These are phyloP conservation scores for Melanotaenia parkinsoni DNA, from an alignment of 2,797 vertebrate genomes.

Conservation along the genomic window DNA sequence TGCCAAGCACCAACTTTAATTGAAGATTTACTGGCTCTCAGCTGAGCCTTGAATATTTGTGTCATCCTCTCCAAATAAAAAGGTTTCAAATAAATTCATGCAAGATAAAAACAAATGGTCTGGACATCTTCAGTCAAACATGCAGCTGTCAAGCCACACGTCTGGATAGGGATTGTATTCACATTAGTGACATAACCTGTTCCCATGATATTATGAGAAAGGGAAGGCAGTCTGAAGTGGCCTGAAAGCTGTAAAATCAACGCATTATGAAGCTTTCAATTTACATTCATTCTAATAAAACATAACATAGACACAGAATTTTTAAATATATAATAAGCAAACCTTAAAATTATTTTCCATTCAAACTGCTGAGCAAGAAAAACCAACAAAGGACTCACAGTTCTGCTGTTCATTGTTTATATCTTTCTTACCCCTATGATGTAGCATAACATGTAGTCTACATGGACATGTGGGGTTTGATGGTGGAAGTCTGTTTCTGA, in stretches of 20 bases:
- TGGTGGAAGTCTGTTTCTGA: not conserved
- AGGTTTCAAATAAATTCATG: not conserved
- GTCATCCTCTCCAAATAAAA: not conserved
- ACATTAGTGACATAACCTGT: constrained; percentile 5
- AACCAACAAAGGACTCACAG: not conserved
- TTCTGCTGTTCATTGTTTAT: not conserved
- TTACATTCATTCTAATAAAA: not conserved
- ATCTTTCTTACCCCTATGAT: not conserved
- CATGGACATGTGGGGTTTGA: not conserved
- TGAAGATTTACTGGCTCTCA: not conserved
- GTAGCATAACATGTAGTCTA: not conserved
- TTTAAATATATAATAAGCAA: not conserved
- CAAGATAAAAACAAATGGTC: not conserved
- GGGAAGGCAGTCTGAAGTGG: not conserved
- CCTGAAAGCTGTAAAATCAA: constrained; percentile 5
- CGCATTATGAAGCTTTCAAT: constrained; percentile 17
- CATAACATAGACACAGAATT: not conserved
- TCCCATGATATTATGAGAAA: not conserved
- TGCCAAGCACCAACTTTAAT: not conserved
- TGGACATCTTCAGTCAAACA: not conserved
- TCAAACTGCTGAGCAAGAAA: not conserved
- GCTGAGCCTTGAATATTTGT: not conserved
- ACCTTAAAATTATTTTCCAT: too few species aligned
- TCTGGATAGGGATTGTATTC: not conserved
- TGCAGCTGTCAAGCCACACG: not conserved